These are phyloP conservation scores for Sciurus carolinensis DNA, from an alignment of 2,797 vertebrate species.

Conservation along the genomic window DNA sequence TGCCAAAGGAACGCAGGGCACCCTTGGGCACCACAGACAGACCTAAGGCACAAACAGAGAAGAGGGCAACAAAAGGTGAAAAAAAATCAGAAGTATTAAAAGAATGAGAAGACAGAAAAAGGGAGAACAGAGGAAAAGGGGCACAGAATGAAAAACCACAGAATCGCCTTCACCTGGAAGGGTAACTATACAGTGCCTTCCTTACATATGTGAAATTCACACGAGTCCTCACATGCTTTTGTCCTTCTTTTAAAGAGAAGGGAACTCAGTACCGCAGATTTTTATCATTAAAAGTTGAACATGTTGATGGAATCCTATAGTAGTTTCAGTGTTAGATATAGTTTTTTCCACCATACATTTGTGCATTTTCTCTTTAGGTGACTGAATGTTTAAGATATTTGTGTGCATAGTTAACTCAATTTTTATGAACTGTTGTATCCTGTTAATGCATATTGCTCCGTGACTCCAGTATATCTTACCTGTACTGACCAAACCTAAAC, in stretches of 20 bases:
- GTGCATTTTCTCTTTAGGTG: constrained; percentile 94
- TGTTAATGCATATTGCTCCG: constrained; percentile 98
- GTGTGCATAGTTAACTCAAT: constrained; percentile 95
- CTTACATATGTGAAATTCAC: not conserved
- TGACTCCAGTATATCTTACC: constrained; percentile 98
- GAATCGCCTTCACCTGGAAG: not conserved
- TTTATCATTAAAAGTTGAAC: constrained; percentile 91
- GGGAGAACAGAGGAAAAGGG: no score
- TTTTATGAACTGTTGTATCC: constrained; percentile 95
- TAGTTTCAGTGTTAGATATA: constrained; percentile 94
- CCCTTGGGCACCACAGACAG: not conserved
- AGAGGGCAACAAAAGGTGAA: not conserved
- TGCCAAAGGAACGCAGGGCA: not conserved
- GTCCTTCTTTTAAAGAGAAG: not conserved
- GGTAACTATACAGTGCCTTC: not conserved
- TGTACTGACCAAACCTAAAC: constrained; percentile 99
- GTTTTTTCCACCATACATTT: constrained; percentile 93
- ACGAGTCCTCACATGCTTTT: not conserved
- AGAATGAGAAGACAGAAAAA: not conserved
- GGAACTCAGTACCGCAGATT: constrained; percentile 90
- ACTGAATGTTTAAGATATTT: constrained; percentile 94
- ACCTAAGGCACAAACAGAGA: not conserved
- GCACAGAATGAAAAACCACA: not conserved
- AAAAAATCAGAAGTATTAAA: not conserved
- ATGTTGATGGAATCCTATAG: constrained; percentile 93